phyloP scores from a whole-genome alignment of 2,888 invertebrate species.

The Drosophila histrio region DNA sequence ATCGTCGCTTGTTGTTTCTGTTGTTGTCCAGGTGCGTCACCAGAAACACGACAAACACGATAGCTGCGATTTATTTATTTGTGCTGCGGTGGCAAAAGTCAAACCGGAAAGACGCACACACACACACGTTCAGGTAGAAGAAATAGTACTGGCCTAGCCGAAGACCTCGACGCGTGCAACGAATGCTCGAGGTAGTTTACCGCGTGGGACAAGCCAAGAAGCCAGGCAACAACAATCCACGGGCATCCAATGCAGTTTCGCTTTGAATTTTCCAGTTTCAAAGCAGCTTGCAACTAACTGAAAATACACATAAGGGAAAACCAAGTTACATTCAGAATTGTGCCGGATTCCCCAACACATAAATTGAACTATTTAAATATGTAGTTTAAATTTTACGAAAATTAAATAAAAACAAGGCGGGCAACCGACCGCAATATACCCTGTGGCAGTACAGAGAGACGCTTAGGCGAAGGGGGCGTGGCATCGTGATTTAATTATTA shows the following conservation, averaged over 20 bases:
- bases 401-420: not conserved
- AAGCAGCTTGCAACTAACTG: not conserved
- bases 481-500: too few relatives aligned
- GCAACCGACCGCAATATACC: too few relatives aligned
- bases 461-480: too few relatives aligned
- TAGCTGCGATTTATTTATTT: conserved; percentile 58
- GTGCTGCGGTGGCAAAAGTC: conserved; percentile 45
- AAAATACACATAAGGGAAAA: not conserved
- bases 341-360: not conserved
- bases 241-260: conserved; percentile 20
- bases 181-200: not conserved
- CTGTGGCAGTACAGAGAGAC: too few relatives aligned
- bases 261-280: conserved; percentile 20
- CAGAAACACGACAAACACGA: conserved; percentile 41
- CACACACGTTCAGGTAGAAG: conserved; percentile 6
- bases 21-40: conserved; percentile 42
- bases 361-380: not conserved
- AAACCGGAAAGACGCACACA: conserved; percentile 45
- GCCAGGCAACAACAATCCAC: conserved; percentile 13
- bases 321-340: not conserved
- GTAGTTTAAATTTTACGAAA: not conserved
- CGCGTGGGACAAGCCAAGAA: conserved; percentile 17
- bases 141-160: conserved; percentile 7
- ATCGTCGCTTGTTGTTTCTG: conserved; percentile 3
- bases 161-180: conserved; percentile 8